Evolutionary conservation across 2,888 invertebrate species (phyloP), one percentile per base, ranked within the genome.

Genomic region (Microctonus hyperodae): DNA sequence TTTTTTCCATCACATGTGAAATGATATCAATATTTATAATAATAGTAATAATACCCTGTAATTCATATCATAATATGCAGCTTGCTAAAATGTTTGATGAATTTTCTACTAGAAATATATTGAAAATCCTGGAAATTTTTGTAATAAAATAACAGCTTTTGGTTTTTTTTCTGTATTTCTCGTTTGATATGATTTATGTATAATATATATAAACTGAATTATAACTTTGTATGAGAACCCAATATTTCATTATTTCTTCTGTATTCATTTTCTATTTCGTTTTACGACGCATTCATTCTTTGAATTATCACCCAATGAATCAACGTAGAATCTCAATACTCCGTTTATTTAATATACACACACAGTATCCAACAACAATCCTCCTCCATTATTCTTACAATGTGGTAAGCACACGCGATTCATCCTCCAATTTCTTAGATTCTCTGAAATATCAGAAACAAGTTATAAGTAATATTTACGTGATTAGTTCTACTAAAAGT

Each of bases 111-210:
- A 70, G 65, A 72, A 72, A 70, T 67, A 68, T 70, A 67, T 4
- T 7, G 67, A 71, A 65, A 70, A 70, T 70, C 63, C 64, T 69
- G 69, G 64, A 70, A 60, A 57, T 66, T 59, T 44, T 66, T 59
- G 25, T 23, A 62, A 56, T 68, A 69, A 69, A 68, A 67, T 69
- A 69, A 65, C 28, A 56, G 28, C 31, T 16, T 50, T 48, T 60
- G 51, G 6, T 60, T 48, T 44, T 61, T 40, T 50, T 55, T 16
- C 25, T 25, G 25, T 53, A 25, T 50, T 53, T 23, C 59, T 70
- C 61, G 61, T 70, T 64, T 72, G 73, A 73, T 73, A 73, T 73
- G 73, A 72, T 70, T 70, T 72, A 70, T 65, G 68, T 70, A 69
- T 65, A 69, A 70, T 68, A 58, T 59, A 60, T 40, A 57, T 61